Evolutionary conservation across 2,888 invertebrate species (phyloP).

Genomic region (Pseudococcus viburni): DNA sequence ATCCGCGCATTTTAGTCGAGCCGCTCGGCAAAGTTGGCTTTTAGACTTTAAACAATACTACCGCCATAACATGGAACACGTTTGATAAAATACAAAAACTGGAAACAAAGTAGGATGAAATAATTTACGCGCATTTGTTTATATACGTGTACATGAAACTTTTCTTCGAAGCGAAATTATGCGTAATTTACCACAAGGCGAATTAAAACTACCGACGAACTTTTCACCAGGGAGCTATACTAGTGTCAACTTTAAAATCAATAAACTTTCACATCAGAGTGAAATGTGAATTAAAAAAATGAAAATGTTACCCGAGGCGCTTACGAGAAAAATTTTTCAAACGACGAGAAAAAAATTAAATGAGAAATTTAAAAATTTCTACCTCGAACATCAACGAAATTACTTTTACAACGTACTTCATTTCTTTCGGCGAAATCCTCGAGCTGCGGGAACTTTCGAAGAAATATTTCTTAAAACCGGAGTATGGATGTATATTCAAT

Average conservation of each 20-base stretch:
- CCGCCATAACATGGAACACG: not conserved
- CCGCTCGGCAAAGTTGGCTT: conserved; percentile 25
- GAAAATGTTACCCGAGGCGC: not conserved
- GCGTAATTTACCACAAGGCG: conserved; percentile 35
- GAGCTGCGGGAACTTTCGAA: not conserved
- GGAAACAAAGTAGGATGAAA: conserved; percentile 34
- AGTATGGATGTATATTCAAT: not conserved
- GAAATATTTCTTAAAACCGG: not conserved
- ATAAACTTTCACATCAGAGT: not conserved
- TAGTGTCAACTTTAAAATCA: conserved; percentile 43
- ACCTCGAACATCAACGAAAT: not conserved
- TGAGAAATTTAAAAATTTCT: not conserved
- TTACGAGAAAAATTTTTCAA: not conserved
- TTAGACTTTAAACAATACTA: conserved; percentile 34
- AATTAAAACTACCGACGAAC: conserved; percentile 44
- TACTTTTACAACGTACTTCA: not conserved
- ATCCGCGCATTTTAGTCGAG: not conserved
- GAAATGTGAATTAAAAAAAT: not conserved
- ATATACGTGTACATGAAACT: conserved; percentile 21
- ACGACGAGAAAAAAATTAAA: not conserved
- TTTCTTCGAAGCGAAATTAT: conserved; percentile 45
- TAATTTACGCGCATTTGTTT: conserved; percentile 41
- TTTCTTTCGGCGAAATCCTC: not conserved
- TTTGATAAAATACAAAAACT: conserved; percentile 41
- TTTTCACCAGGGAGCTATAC: conserved; percentile 23